Evolutionary conservation across 2,888 invertebrate species (phyloP), one percentile per base, ranked within the genome.

Genomic region (Microctonus brassicae): DNA sequence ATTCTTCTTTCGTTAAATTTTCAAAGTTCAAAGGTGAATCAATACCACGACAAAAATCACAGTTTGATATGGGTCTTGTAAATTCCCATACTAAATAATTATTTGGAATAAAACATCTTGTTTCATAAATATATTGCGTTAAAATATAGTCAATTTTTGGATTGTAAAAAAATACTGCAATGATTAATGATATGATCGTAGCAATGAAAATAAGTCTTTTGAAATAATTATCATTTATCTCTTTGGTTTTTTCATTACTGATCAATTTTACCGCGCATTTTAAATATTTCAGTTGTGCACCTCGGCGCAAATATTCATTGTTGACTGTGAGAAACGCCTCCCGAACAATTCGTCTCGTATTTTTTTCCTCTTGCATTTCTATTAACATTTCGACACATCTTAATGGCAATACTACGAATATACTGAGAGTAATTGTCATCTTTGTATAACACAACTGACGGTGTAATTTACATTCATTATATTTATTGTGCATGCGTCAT

Each of bases 71-170:
- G 29, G 96, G 96, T 77, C 96, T 90, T 24, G 95, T 94, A 66
- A 94, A 94, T 89, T 97, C 96, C 95, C 95, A 95, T 77, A 95
- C 89, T 73, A 96, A 89, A 86, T 94, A 95, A 89, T 96, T 96
- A 87, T 94, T 95, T 76, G 94, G 93, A 83, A 96, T 84, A 76
- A 95, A 88, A 88, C 97, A 97, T 82, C 94, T 91, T 76, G 76
- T 79, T n/a, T 82, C 86, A 73, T 83, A 82, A 39, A 86, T 78
- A 63, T 74, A 80, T 75, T 83, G 84, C 26, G 84, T 72, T 13
- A 83, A 36, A 52, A 77, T 17, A 47, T 47, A 77, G 74, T 84
- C 82, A 29, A 63, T 29, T 33, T 22, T 53, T 62, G 55, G 20
- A 67, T 42, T 65, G 24, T 55, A 53, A 20, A 65, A 33, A 33